Percentiles rank a stretch among this genome's conserved stretches.
phyloP scores from a whole-genome alignment of 2,888 invertebrate species.

The Ochlodes sylvanus region DNA sequence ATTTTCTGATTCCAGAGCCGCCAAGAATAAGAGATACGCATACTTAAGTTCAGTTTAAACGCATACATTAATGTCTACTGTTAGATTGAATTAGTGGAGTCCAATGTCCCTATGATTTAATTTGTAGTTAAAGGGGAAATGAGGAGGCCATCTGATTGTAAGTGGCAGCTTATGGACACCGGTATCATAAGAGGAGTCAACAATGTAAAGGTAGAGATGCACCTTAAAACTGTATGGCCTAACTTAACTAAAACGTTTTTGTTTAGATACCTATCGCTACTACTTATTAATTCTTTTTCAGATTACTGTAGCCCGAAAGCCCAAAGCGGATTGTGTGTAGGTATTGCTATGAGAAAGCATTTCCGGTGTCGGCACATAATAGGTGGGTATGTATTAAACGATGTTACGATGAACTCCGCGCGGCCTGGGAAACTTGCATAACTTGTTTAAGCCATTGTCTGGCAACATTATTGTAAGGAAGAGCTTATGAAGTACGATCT shows the following conservation, averaged over 20 bases:
- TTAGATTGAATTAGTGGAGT: no score
- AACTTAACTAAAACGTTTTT: background rate
- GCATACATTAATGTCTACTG: no score
- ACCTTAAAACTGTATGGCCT: background rate
- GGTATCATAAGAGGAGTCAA: no score
- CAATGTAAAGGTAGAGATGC: no score
- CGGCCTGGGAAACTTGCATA: slow-evolving; percentile 22
- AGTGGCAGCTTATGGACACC: no score
- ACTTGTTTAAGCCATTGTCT: slow-evolving; percentile 7
- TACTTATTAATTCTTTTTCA: no score
- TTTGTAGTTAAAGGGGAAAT: no score
- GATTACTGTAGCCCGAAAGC: background rate
- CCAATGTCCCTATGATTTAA: no score
- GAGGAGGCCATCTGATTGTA: no score
- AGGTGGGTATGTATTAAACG: background rate
- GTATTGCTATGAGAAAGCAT: slow-evolving; percentile 21
- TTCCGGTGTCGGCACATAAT: slow-evolving; percentile 20
- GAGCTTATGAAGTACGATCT: background rate
- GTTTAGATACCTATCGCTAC: background rate
- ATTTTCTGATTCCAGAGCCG: no score
- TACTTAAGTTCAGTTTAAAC: no score
- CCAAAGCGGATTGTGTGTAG: background rate
- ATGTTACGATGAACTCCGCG: slow-evolving; percentile 11
- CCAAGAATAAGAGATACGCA: no score
- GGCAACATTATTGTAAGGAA: background rate